Percentiles rank a stretch among this genome's conserved stretches.
These are phyloP conservation scores for Petrosia ficiformis DNA, from an alignment of 37 sponge, comb jelly and placozoan genomes.

Conservation along the genomic window DNA sequence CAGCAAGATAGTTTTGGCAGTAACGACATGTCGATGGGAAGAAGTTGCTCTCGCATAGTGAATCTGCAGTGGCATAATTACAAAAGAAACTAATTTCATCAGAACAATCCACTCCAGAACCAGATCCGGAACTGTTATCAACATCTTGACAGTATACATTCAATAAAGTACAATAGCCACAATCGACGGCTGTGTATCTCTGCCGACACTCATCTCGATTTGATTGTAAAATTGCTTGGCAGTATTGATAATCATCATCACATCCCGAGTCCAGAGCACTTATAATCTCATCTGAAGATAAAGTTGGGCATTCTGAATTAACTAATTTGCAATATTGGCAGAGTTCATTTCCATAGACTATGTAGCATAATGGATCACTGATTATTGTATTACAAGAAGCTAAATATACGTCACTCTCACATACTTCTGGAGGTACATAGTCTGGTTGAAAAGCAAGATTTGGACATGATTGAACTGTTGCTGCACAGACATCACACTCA, in stretches of 20 bases:
- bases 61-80: not conserved
- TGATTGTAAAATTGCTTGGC: not conserved
- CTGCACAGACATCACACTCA: not conserved
- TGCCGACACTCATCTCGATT: not conserved
- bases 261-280: not conserved
- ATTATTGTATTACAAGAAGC: not conserved
- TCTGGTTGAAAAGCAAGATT: not conserved
- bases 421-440: not conserved
- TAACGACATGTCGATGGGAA: not conserved
- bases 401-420: not conserved
- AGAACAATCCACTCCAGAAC: not conserved
- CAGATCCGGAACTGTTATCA: too few relatives aligned
- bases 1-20: not conserved
- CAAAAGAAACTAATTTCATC: not conserved
- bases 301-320: not conserved
- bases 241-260: not conserved
- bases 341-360: not conserved
- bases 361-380: not conserved
- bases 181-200: not conserved
- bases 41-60: not conserved
- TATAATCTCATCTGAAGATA: not conserved
- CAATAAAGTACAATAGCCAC: not conserved
- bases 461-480: not conserved
- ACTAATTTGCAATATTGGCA: not conserved
- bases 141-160: not conserved